Conservation (phyloP, 2,113 vertebrate genomes). For the Cichladusa arquata region DNA sequence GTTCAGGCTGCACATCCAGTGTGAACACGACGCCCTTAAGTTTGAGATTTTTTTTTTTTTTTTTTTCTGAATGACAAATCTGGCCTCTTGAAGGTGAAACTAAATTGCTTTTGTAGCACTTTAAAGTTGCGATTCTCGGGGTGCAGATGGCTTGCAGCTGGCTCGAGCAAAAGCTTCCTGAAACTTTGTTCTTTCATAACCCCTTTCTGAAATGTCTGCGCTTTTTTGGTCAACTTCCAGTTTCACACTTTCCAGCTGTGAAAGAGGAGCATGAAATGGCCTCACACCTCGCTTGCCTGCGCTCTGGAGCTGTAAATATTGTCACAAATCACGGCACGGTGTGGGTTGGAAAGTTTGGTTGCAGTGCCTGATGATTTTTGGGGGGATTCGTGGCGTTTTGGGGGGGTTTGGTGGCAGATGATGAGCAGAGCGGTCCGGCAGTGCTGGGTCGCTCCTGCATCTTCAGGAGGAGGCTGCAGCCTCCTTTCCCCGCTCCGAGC, state of each 20-base stretch:
- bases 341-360: not conserved
- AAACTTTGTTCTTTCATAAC: slow-evolving; percentile 35
- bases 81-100: not conserved
- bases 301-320: not conserved
- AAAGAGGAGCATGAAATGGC: not conserved
- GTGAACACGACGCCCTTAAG: not conserved
- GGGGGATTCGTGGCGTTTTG: not conserved
- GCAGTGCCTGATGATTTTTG: accelerated
- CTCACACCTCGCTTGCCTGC: not conserved
- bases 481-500: not conserved
- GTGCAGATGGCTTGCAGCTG: not conserved
- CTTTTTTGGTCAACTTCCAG: slow-evolving; percentile 38
- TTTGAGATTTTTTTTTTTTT: not conserved
- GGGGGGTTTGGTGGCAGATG: not conserved
- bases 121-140: not conserved
- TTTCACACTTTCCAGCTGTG: not conserved
- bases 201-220: not conserved
- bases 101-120: not conserved
- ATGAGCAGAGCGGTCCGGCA: not conserved
- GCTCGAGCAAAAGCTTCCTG: not conserved
- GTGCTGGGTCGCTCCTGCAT: not conserved
- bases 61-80: not conserved
- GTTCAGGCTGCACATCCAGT: not conserved
- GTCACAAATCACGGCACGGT: not conserved
- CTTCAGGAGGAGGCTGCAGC: not conserved